Conservation (phyloP, 2,888 invertebrate species). For the Stenotaenia linearis region DNA sequence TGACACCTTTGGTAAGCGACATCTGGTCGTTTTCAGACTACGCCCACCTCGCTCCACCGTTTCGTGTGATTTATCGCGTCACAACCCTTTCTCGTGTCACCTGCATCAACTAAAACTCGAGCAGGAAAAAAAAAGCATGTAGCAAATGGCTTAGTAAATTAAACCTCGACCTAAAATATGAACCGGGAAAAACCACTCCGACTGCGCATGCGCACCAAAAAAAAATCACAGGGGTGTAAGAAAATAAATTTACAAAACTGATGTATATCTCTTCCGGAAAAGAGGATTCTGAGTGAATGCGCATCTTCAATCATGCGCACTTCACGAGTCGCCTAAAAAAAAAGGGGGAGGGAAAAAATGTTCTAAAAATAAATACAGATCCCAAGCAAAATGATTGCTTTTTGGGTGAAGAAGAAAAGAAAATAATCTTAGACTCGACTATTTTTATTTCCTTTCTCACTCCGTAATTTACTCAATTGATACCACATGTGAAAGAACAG, state of each 20-base stretch:
- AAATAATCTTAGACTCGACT: background rate
- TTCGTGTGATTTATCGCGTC: background rate
- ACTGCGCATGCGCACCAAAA: background rate
- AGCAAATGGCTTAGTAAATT: slow-evolving; percentile 4
- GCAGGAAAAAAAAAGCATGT: background rate
- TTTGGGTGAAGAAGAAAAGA: background rate
- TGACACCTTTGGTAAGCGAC: slow-evolving; percentile 19
- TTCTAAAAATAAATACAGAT: background rate
- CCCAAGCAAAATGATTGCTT: background rate
- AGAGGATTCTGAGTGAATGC: background rate
- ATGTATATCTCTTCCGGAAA: background rate
- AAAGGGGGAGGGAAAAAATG: background rate
- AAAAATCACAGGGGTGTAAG: background rate
- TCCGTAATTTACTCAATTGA: slow-evolving; percentile 15
- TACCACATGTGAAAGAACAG: background rate
- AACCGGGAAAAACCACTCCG: background rate
- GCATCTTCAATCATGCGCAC: background rate
- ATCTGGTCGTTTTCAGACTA: slow-evolving; percentile 7
- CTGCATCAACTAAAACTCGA: background rate
- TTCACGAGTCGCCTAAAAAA: background rate
- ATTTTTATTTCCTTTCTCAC: background rate
- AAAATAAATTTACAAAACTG: background rate
- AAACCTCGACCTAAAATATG: background rate
- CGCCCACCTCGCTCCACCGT: slow-evolving; percentile 15
- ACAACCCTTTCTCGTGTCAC: slow-evolving; percentile 1